Base-by-base conservation (phyloP, 2,797 vertebrate genomes). In the Gadopsis marmoratus region DNA sequence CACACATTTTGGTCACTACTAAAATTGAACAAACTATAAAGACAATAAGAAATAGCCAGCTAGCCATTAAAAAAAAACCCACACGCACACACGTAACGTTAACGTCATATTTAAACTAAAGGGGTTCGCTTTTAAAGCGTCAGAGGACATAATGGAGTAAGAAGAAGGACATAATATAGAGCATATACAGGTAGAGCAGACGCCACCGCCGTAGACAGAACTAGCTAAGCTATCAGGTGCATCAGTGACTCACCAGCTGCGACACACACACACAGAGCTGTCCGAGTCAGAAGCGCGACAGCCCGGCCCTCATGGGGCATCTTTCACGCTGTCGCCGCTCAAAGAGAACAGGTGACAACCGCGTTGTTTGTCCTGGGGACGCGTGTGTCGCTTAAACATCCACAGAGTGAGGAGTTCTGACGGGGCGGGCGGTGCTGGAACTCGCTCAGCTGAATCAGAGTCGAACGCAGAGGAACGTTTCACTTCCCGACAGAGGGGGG, bases 221-320 rank as follows among this genome's bases (percentile, higher is more conserved):
- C 79, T 61, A 68, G 65, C 59, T 78, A 76, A 76, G 81, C 83
- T n/a, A 79, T 79, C 86, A 91, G 90, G 86, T 90, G 90, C 88
- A 92, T 88, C 79, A 89, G 59, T 93, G 94, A 95, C 95, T 96
- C 94, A 95, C 95, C 93, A 79, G 84, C 72, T 74, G 88, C 56
- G 79, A 88, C 86, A 89, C 73, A 65, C 88, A 69, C 77, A 35
- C 65, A 73, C 70, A 80, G 33, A 82, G 29, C 48, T 48, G 51
- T 33, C 58, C 12, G 35, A 63, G 31, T n/a, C 43, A 23, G 53
- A 65, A 17, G 29, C 7, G n/a, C 56, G 10, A 47, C 55, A 35
- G 37, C 1, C 53, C 14, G 33, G 59, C 62, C 4, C 5, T 29
- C 60, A 31, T 33, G 17, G 39, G 9, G 13, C 79, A 78, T 81